Evolutionary conservation across 2,888 invertebrate species (phyloP), one percentile per base, ranked within the genome.

Genomic region (Cantharis rufa): DNA sequence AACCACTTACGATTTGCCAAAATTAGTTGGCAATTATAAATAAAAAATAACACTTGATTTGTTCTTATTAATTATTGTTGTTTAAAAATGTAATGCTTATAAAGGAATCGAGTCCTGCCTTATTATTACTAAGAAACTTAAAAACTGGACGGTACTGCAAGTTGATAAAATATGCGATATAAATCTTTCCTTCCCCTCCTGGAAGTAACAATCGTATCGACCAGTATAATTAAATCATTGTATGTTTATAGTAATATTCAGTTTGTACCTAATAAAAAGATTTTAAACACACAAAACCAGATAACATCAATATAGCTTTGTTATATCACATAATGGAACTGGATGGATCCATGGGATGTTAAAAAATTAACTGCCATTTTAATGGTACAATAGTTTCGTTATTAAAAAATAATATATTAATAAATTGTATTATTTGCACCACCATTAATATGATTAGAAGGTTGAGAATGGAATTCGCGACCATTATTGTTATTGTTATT

Each of bases 261-360:
- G 48, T n/a, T 48, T 48, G n/a, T 48, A 48, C 48, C 48, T 48
- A 48, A 48, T 48, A 7, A 48, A 48, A 48, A 7, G 7, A n/a
- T 48, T n/a, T n/a, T 48, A 48, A 48, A 48, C n/a, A 48, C 4
- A 63, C n/a, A 16, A 18, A 71, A 64, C 63, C 21, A 10, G 24
- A 63, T 16, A 71, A 64, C 27, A 72, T n/a, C 48, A 32, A 72
- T 21, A 32, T 68, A 72, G 15, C 66, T 48, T 48, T 10, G 66
- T 70, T 27, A 21, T 64, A 74, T 74, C 74, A 74, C 61, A 74
- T 70, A 48, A 74, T 15, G 61, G 74, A 32, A 62, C 64, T 70
- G 32, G 74, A 63, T 48, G 48, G 16, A 24, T 74, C 15, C 15
- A 63, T 48, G 21, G 11, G 15, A 15, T 70, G 63, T 18, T 64